Percentiles rank a stretch among this genome's conserved stretches.
Conservation (phyloP, 2,113 vertebrate species). For the Rhinoptilus africanus region DNA sequence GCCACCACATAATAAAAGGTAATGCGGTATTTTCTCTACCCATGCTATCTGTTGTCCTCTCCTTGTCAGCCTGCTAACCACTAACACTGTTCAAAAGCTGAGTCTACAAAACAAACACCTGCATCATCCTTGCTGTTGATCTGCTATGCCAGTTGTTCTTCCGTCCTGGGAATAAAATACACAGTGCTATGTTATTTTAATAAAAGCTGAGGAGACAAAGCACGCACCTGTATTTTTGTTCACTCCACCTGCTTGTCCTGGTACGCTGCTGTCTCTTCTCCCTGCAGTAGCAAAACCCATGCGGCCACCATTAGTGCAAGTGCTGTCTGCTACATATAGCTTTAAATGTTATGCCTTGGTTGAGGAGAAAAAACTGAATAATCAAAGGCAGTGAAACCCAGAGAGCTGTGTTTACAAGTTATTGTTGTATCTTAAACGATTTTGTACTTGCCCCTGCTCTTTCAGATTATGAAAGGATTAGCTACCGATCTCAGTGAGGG, state of each 20-base stretch:
- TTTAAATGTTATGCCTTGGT: background rate
- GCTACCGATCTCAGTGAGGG: background rate
- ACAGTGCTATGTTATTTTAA: background rate
- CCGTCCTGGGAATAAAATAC: background rate
- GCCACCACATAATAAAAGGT: background rate
- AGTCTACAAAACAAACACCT: conserved; percentile 40
- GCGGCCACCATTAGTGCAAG: background rate
- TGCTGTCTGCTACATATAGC: background rate
- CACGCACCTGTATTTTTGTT: conserved; percentile 30
- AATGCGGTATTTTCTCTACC: background rate
- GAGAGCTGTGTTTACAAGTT: background rate
- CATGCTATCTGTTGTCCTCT: background rate
- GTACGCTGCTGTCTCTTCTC: background rate
- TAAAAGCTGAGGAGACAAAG: conserved; percentile 59
- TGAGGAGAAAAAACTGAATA: background rate
- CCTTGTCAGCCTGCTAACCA: background rate
- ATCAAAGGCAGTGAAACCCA: background rate
- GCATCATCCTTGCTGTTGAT: background rate
- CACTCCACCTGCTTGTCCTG: background rate
- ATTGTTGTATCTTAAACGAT: background rate
- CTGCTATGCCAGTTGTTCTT: conserved; percentile 8
- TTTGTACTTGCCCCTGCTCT: background rate
- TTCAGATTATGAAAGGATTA: background rate
- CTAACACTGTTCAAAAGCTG: background rate
- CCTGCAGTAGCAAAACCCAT: background rate